Percentiles rank a stretch among this genome's conserved stretches.
These are phyloP conservation scores for Gastrophryne carolinensis DNA, from an alignment of 2,797 vertebrate species.

Conservation along the genomic window DNA sequence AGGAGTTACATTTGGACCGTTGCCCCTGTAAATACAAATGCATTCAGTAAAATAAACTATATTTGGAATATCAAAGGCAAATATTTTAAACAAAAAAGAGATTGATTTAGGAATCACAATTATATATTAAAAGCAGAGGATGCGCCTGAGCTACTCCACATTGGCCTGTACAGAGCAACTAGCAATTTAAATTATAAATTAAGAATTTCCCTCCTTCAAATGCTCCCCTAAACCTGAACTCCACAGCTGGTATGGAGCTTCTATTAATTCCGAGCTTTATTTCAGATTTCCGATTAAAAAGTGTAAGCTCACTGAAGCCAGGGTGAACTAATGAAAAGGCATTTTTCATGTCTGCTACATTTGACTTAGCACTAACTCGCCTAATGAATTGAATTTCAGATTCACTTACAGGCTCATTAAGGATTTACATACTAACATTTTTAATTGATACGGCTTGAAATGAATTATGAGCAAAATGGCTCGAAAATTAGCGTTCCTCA, in stretches of 20 bases:
- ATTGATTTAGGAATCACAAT: slow-evolving; percentile 5
- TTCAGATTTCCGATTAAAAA: slow-evolving; percentile 34
- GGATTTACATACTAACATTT: slow-evolving; percentile 61
- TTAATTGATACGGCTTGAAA: slow-evolving; percentile 37
- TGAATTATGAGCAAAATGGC: slow-evolving; percentile 48
- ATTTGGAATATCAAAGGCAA: too few relatives aligned
- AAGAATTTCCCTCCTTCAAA: slow-evolving; percentile 29
- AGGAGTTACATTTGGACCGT: too few relatives aligned
- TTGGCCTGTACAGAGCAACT: slow-evolving; percentile 16
- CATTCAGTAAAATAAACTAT: too few relatives aligned
- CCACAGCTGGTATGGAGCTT: neutral
- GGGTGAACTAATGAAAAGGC: slow-evolving; percentile 61
- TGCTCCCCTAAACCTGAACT: neutral
- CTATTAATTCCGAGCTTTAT: slow-evolving; percentile 51
- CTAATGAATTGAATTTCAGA: slow-evolving; percentile 66
- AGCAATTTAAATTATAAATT: slow-evolving; percentile 44
- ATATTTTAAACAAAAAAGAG: too few relatives aligned
- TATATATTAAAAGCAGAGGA: slow-evolving; percentile 29
- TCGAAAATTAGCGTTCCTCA: neutral
- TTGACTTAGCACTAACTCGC: slow-evolving; percentile 60
- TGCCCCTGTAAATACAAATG: too few relatives aligned
- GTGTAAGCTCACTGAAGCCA: slow-evolving; percentile 54
- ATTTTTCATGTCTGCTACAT: slow-evolving; percentile 65
- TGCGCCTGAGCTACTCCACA: slow-evolving; percentile 9
- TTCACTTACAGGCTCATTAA: slow-evolving; percentile 63